Evolutionary conservation across 2,797 vertebrate genomes (phyloP).

Genomic region (Morelia viridis): DNA sequence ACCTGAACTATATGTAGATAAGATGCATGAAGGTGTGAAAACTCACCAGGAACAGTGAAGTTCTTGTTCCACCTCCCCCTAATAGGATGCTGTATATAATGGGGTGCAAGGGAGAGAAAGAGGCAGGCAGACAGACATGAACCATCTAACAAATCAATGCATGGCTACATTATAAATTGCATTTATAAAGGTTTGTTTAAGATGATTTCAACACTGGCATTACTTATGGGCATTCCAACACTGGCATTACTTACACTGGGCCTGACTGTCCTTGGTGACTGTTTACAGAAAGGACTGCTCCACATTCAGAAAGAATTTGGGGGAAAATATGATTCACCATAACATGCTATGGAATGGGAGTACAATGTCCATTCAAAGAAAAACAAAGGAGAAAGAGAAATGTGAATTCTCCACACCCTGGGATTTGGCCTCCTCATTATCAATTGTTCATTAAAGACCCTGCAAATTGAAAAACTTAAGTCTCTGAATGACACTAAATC

Average conservation of each 20-base stretch:
- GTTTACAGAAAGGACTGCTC: slow-evolving; percentile 58
- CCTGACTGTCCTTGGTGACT: too few species aligned
- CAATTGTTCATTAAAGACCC: slow-evolving; percentile 47
- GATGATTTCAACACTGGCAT: too few species aligned
- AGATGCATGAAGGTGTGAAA: too few species aligned
- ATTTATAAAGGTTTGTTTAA: background rate
- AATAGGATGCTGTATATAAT: too few species aligned
- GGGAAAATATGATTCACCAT: slow-evolving; percentile 54
- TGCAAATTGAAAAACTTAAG: slow-evolving; percentile 34
- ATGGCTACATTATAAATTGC: background rate
- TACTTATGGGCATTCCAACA: too few species aligned
- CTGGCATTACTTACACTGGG: too few species aligned
- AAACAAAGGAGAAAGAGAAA: slow-evolving; percentile 33
- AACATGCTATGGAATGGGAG: slow-evolving; percentile 50
- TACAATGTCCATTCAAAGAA: slow-evolving; percentile 50
- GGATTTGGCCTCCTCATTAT: slow-evolving; percentile 35
- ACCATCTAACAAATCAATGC: too few species aligned
- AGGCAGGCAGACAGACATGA: too few species aligned
- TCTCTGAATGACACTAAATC: slow-evolving; percentile 32
- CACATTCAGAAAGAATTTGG: slow-evolving; percentile 60
- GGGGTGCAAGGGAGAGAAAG: too few species aligned
- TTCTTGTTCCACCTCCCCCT: too few species aligned
- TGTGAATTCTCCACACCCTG: slow-evolving; percentile 46
- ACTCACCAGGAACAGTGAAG: too few species aligned
- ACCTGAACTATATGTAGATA: too few species aligned